Evolutionary conservation across 1,140 invertebrate genomes (phyloP).

Genomic region (Drosophila malerkotliana): DNA sequence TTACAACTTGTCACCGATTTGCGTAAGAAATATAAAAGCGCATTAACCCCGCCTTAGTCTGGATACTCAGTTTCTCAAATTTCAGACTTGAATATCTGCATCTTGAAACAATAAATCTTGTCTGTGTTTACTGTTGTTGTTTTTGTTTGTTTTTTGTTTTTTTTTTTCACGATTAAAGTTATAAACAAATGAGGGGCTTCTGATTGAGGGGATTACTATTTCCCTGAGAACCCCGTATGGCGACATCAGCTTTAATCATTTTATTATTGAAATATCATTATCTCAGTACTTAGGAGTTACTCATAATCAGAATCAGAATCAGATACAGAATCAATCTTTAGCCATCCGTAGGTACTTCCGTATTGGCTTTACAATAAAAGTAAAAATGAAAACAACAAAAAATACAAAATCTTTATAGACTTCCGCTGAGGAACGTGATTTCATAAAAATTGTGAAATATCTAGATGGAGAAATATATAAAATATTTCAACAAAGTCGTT

Average conservation of each 20-base stretch:
- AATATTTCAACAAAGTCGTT: conserved; percentile 17
- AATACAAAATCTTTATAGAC: too few species aligned
- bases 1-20: conserved; percentile 18
- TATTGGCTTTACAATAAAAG: too few species aligned
- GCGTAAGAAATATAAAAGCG: conserved; percentile 31
- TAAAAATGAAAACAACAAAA: too few species aligned
- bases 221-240: background rate
- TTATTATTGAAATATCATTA: background rate
- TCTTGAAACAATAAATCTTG: background rate
- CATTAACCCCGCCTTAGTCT: conserved; percentile 20
- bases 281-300: background rate
- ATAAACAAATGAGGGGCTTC: background rate
- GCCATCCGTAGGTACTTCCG: conserved; percentile 10
- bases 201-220: background rate
- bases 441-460: too few species aligned
- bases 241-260: too few species aligned
- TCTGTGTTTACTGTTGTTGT: conserved; percentile 1
- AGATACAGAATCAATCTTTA: conserved; percentile 2
- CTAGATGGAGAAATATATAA: background rate
- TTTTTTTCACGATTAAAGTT: too few species aligned
- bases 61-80: background rate
- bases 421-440: too few species aligned
- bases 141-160: background rate
- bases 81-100: background rate
- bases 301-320: background rate